Conservation (phyloP, 2,797 vertebrate genomes). For the Leucoraja ocellata region DNA sequence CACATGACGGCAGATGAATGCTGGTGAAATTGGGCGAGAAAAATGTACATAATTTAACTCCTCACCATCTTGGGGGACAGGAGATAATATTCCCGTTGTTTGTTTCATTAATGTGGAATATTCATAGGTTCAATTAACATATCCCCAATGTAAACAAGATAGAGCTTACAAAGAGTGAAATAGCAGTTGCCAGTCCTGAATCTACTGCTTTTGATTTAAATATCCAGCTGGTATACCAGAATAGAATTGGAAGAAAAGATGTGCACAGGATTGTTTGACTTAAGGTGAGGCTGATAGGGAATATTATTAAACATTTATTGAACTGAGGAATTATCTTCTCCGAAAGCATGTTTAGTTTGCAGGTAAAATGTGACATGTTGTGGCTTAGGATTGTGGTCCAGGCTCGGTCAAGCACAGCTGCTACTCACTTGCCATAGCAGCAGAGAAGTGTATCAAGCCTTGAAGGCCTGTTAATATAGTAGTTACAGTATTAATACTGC, state of each 20-base stretch:
- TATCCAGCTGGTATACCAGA: neutral
- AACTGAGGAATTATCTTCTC: neutral
- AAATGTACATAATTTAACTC: neutral
- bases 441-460: too few species aligned
- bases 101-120: constrained; percentile 9
- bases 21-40: neutral
- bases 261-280: neutral
- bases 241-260: neutral
- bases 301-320: neutral
- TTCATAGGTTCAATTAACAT: neutral
- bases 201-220: neutral
- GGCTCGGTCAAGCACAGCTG: neutral
- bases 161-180: neutral
- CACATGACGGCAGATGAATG: neutral
- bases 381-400: neutral
- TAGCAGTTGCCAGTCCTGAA: neutral
- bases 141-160: neutral
- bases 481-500: too few species aligned
- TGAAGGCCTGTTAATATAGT: too few species aligned
- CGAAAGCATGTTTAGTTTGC: neutral
- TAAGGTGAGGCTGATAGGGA: neutral
- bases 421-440: too few species aligned
- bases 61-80: neutral
- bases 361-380: neutral
- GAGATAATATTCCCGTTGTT: neutral